A percentile compares a stretch with the other conserved stretches of the same genome.
These are phyloP conservation scores for Numenius phaeopus DNA, from an alignment of 2,797 vertebrate genomes.

Conservation along the genomic window DNA sequence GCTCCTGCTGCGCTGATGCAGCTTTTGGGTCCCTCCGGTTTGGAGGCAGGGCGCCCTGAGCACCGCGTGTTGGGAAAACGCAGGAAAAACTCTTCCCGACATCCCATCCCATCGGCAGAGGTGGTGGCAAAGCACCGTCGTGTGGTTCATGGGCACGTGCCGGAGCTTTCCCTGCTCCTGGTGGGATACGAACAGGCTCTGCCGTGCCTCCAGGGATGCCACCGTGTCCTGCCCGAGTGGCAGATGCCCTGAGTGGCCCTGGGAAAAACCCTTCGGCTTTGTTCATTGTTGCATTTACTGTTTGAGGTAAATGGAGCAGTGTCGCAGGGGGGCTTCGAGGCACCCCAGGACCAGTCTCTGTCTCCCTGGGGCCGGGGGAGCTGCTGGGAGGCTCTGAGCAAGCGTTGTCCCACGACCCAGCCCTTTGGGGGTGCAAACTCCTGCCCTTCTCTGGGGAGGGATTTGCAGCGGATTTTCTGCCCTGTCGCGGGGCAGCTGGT, in stretches of 20 bases:
- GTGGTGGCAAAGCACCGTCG: accelerated
- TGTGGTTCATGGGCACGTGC: accelerated
- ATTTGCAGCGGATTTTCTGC: not conserved
- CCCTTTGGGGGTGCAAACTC: not conserved
- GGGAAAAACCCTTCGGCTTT: not conserved
- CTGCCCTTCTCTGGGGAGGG: not conserved
- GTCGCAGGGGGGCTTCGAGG: accelerated
- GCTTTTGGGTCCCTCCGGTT: not conserved
- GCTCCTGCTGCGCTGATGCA: not conserved
- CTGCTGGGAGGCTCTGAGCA: not conserved
- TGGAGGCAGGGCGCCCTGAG: not conserved
- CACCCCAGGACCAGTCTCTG: accelerated
- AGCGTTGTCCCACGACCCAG: not conserved
- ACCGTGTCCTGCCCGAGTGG: not conserved
- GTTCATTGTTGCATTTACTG: not conserved
- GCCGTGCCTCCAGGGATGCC: accelerated
- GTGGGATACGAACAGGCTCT: not conserved
- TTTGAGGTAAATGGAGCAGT: not conserved
- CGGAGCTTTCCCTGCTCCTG: not conserved
- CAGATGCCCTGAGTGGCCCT: not conserved
- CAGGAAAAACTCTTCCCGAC: not conserved
- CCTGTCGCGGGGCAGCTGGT: not conserved
- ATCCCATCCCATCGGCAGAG: not conserved
- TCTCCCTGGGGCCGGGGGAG: not conserved
- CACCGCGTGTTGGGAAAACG: accelerated